A percentile compares a stretch with the other conserved stretches of the same genome.
These are phyloP conservation scores for Lysandra bellargus DNA, from an alignment of 2,888 invertebrate species.

Conservation along the genomic window DNA sequence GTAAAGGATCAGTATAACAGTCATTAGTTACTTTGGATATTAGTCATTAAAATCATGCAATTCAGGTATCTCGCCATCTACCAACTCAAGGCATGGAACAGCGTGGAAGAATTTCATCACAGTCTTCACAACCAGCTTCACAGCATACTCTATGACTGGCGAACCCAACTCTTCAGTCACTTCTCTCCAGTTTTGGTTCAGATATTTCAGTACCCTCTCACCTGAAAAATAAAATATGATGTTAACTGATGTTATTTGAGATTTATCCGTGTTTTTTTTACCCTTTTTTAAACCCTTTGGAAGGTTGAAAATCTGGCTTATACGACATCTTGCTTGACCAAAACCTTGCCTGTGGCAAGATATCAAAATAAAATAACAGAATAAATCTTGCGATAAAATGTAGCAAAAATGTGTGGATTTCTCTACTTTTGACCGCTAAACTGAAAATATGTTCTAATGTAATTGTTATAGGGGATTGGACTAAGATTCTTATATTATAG, in stretches of 20 bases:
- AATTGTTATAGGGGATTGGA: too few species aligned
- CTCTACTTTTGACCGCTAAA: too few species aligned
- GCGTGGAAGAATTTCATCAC: constrained; percentile 50
- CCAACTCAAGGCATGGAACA: constrained; percentile 42
- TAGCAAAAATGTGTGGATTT: too few species aligned
- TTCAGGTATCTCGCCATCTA: not conserved
- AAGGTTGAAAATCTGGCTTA: too few species aligned
- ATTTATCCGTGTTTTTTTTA: not conserved
- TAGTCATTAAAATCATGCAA: not conserved
- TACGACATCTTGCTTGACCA: too few species aligned
- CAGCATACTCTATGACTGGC: constrained; percentile 57
- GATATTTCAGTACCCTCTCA: constrained; percentile 54
- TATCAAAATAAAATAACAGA: too few species aligned
- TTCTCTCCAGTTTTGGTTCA: constrained; percentile 60
- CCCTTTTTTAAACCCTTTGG: too few species aligned
- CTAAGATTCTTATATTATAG: too few species aligned
- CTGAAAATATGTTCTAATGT: too few species aligned
- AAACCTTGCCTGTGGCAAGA: too few species aligned
- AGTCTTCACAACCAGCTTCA: constrained; percentile 50
- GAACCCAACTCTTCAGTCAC: constrained; percentile 62
- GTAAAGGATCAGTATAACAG: too few species aligned
- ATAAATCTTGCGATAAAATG: too few species aligned
- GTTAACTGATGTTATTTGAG: not conserved
- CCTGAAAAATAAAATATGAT: constrained; percentile 46
- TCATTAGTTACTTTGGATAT: not conserved